These are phyloP conservation scores for Petrophora chlorosata DNA, from an alignment of 2,888 invertebrate species.

Conservation along the genomic window DNA sequence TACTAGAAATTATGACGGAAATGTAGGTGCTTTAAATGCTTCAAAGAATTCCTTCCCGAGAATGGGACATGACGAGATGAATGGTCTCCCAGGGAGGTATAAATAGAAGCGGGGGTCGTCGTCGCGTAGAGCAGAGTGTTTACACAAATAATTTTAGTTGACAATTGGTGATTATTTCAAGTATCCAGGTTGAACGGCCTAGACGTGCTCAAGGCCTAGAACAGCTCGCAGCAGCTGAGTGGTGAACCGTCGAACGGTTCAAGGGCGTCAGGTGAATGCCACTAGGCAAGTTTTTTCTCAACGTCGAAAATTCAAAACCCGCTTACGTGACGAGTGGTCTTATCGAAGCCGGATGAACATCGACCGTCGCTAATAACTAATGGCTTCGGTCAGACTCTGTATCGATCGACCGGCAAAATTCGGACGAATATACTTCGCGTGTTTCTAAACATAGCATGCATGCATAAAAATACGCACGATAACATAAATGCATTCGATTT, in stretches of 20 bases:
- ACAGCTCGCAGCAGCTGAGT: constrained; percentile 70
- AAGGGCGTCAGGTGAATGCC: constrained; percentile 81
- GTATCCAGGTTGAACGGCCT: constrained; percentile 71
- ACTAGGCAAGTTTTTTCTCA: constrained; percentile 67
- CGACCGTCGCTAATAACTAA: constrained; percentile 56
- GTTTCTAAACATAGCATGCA: constrained; percentile 37
- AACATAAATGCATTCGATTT: constrained; percentile 24
- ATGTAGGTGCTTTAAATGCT: constrained; percentile 13
- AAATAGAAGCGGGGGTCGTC: constrained; percentile 38
- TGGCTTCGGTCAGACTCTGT: constrained; percentile 37
- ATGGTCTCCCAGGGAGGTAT: constrained; percentile 35
- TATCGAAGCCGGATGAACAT: constrained; percentile 70
- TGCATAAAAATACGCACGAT: constrained; percentile 29
- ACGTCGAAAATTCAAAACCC: constrained; percentile 54
- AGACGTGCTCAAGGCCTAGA: constrained; percentile 71
- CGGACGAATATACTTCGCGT: constrained; percentile 37
- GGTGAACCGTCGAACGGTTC: constrained; percentile 73
- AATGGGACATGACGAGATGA: constrained; percentile 52
- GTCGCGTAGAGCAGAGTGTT: constrained; percentile 37
- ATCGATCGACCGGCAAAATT: constrained; percentile 31
- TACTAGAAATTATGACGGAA: constrained; percentile 4
- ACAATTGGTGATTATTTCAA: constrained; percentile 52
- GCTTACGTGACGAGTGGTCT: constrained; percentile 68
- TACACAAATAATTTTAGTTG: constrained; percentile 43
- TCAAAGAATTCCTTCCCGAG: constrained; percentile 42